These are phyloP conservation scores for Whitmania pigra DNA, from an alignment of 1,140 invertebrate genomes.

Conservation along the genomic window DNA sequence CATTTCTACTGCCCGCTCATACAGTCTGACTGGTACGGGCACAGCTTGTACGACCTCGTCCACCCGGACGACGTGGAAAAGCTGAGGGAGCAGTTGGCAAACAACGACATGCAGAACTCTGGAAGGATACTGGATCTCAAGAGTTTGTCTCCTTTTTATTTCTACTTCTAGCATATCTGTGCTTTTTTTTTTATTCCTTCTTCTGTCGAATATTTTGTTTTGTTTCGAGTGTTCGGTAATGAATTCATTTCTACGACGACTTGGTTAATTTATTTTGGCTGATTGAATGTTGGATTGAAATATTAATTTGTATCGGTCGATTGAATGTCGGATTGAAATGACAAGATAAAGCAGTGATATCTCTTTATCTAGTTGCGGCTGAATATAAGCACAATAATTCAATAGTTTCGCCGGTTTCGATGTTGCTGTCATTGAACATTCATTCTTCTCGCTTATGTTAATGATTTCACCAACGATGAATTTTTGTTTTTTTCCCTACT, in stretches of 20 bases:
- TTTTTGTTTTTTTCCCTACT: slow-evolving; percentile 13
- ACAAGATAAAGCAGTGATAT: neutral
- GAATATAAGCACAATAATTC: too few relatives aligned
- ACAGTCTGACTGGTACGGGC: slow-evolving; percentile 90
- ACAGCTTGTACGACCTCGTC: slow-evolving; percentile 82
- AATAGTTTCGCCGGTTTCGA: too few relatives aligned
- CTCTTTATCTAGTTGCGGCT: neutral
- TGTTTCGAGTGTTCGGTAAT: too few relatives aligned
- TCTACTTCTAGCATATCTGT: too few relatives aligned
- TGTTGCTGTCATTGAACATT: too few relatives aligned
- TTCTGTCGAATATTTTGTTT: too few relatives aligned
- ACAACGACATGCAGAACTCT: slow-evolving; percentile 83
- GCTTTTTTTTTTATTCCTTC: too few relatives aligned
- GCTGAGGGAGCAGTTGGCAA: slow-evolving; percentile 85
- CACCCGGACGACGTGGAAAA: slow-evolving; percentile 98
- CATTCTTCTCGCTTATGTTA: too few relatives aligned
- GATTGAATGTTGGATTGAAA: slow-evolving; percentile 3
- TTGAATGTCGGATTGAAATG: neutral
- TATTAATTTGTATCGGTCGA: neutral
- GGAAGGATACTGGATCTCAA: slow-evolving; percentile 92
- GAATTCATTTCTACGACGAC: too few relatives aligned
- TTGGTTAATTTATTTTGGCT: neutral
- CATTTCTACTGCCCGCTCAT: neutral
- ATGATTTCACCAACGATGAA: neutral
- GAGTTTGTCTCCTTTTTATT: slow-evolving; percentile 31